A percentile compares a stretch with the other conserved stretches of the same genome.
These are phyloP conservation scores for Ophion ventricosus DNA, from an alignment of 2,888 invertebrate species.

Conservation along the genomic window DNA sequence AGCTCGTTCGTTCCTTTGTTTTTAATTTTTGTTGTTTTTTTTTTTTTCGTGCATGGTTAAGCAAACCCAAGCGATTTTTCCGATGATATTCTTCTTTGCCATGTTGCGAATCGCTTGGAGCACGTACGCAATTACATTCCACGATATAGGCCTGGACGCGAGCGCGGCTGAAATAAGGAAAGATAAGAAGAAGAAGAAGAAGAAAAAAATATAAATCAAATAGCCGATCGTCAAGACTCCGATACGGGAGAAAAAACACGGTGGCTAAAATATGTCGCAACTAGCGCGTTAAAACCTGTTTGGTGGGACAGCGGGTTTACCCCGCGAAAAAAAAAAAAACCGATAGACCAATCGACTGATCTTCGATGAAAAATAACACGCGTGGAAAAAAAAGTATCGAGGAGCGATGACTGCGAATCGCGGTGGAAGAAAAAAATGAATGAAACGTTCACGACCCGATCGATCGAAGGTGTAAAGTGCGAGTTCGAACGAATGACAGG, in stretches of 20 bases:
- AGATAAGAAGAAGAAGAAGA: neutral
- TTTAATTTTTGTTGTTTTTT: too few species aligned
- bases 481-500: neutral
- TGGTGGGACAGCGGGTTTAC: conserved; percentile 51
- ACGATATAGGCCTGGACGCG: neutral
- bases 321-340: conserved; percentile 24
- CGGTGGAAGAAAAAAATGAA: neutral
- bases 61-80: neutral
- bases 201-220: too few species aligned
- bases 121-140: conserved; percentile 24
- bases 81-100: neutral
- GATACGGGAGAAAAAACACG: conserved; percentile 11
- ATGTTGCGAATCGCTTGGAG: neutral
- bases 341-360: conserved; percentile 24
- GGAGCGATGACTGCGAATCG: conserved; percentile 8
- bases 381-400: neutral
- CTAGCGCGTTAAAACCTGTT: conserved; percentile 44
- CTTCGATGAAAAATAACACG: conserved; percentile 22
- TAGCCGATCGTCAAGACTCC: conserved; percentile 25
- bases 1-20: neutral
- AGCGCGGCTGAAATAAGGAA: too few species aligned
- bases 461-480: conserved; percentile 27
- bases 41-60: too few species aligned
- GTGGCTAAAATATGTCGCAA: conserved; percentile 45
- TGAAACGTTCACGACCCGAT: neutral